Percentiles rank a stretch among this genome's conserved stretches.
Conservation (phyloP, 2,888 invertebrate species). For the Salticus scenicus region DNA sequence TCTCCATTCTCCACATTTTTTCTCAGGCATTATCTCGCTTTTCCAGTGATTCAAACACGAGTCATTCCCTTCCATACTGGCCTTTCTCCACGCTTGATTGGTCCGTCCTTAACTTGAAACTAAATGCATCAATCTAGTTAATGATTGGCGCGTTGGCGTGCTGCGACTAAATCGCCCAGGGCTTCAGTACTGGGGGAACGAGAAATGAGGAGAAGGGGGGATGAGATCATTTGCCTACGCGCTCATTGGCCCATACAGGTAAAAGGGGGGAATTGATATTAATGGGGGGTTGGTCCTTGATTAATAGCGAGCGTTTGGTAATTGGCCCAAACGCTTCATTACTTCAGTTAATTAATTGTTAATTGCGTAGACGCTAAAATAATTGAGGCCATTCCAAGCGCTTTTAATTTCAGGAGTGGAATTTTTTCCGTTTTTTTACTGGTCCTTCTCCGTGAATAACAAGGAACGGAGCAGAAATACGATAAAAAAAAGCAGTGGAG, state of each 20-base stretch:
- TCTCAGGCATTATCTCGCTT: neutral
- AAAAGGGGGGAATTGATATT: constrained; percentile 7
- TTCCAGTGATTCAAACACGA: constrained; percentile 17
- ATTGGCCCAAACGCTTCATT: constrained; percentile 67
- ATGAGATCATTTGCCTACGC: constrained; percentile 65
- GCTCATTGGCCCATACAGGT: constrained; percentile 53
- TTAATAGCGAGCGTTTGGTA: constrained; percentile 67
- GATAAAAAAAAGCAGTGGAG: neutral
- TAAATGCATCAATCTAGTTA: constrained; percentile 68
- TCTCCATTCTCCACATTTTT: neutral
- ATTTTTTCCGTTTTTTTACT: constrained; percentile 27
- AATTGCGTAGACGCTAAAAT: constrained; percentile 68
- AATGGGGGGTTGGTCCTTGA: constrained; percentile 50
- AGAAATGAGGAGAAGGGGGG: constrained; percentile 16
- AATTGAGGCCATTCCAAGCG: constrained; percentile 61
- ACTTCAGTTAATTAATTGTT: constrained; percentile 69
- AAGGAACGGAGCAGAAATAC: neutral
- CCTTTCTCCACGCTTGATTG: constrained; percentile 52
- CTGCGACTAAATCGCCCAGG: constrained; percentile 64
- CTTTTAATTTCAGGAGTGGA: constrained; percentile 63
- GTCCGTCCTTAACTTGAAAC: constrained; percentile 57
- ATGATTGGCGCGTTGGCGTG: constrained; percentile 64
- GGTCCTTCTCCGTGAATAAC: neutral
- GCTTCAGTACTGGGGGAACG: constrained; percentile 1
- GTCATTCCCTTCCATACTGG: constrained; percentile 44